Conservation (phyloP, 1,140 invertebrate species). For the Lepidurus packardi region DNA sequence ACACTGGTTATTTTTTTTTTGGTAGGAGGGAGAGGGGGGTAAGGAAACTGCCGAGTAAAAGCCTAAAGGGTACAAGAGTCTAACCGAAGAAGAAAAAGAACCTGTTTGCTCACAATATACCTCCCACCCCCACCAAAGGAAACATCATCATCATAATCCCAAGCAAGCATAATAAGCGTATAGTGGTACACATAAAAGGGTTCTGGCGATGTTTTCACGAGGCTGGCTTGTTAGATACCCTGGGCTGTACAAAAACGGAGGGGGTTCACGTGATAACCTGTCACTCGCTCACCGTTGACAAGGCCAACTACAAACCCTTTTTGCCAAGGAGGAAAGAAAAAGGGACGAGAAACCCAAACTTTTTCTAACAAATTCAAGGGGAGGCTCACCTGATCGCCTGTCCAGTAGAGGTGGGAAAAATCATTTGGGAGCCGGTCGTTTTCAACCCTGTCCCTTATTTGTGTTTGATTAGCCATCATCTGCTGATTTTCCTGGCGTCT, state of each 20-base stretch:
- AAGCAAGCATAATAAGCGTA: conserved; percentile 14
- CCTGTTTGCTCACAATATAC: background rate
- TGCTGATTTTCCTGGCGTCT: conserved; percentile 1
- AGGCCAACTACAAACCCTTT: background rate
- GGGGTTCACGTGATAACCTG: conserved; percentile 10
- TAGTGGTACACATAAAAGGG: conserved; percentile 16
- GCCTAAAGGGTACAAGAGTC: conserved; percentile 3
- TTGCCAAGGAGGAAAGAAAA: background rate
- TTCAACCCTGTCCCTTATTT: background rate
- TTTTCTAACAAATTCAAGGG: background rate
- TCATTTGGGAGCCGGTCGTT: conserved; percentile 1
- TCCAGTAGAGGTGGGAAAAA: background rate
- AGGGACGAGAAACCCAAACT: background rate
- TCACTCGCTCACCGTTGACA: background rate
- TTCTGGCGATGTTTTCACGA: conserved; percentile 1
- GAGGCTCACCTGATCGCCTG: background rate
- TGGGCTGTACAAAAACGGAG: background rate
- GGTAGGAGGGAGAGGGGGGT: background rate
- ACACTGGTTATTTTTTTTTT: conserved; percentile 7
- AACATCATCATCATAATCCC: conserved; percentile 22
- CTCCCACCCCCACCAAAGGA: conserved; percentile 16
- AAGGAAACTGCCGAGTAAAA: background rate
- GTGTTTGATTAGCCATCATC: conserved; percentile 15
- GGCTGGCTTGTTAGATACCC: background rate
- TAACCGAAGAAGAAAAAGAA: background rate